Base-by-base conservation (phyloP, 2,113 vertebrate species). In the Catharus fuscescens region DNA sequence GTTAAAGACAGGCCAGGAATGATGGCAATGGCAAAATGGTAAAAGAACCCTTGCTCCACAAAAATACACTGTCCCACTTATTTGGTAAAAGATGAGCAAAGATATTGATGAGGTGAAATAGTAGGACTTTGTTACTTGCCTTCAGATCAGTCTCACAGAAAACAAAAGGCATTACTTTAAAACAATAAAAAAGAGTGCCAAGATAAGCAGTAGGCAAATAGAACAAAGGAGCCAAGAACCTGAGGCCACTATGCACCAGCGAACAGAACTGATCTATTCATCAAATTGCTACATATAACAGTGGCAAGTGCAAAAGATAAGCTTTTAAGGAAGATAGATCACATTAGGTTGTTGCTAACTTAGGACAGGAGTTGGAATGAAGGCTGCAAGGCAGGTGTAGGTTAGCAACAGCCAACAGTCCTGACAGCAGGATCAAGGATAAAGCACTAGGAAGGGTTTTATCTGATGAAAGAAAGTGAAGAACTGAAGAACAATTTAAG, bases 141-240 rank as follows among this genome's bases (percentile, higher is more conserved):
- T 88, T 88, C 90, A 86, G 79, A 90, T 44, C 53, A 82, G 74
- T 65, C 65, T 82, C 36, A 38, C 20, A 79, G 36, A 76, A 89
- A 90, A 87, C 53, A 86, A 92, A 94, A 90, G 42, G 26, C 54
- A 59, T 61, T 80, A 62, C 74, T 88, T 59, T 70, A 93, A 93
- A 94, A 71, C 53, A 64, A 73, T 44, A 52, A 80, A 66, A 69
- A 85, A 76, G 74, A 88, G 62, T 69, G 92, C 74, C 88, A 90
- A 90, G 62, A 47, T 92, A 86, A 90, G 86, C 67, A 86, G 54
- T 66, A 90, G 86, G 94, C 79, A 94, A 88, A 95, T 50, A 83
- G 71, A 94, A 77, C 71, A 93, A 90, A 77, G 71, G 18, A 90
- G 88, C 66, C 92, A 94, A 80, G 92, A 95, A 93, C 70, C 86